These are phyloP conservation scores for Larimichthys crocea DNA, from an alignment of 2,113 vertebrate species.

Conservation along the genomic window DNA sequence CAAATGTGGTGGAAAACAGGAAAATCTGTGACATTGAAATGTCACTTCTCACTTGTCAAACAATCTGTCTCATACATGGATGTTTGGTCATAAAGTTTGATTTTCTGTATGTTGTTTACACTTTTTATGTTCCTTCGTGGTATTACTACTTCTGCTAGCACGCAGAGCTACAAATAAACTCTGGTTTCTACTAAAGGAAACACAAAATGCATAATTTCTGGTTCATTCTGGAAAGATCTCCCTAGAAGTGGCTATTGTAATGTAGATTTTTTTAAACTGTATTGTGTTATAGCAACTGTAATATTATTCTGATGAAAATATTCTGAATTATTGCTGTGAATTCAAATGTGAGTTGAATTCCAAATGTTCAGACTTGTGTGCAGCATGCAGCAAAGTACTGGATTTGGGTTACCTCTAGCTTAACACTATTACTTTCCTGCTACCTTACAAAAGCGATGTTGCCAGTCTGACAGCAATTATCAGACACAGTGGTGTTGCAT, in stretches of 20 bases:
- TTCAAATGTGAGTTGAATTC: background rate
- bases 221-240: background rate
- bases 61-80: background rate
- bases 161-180: background rate
- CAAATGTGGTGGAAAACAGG: background rate
- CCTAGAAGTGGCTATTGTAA: background rate
- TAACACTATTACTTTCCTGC: slow-evolving; percentile 30
- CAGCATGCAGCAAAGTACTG: background rate
- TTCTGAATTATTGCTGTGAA: background rate
- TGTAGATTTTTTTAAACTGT: background rate
- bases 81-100: background rate
- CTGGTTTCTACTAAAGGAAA: background rate
- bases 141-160: background rate
- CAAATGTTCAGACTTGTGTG: background rate
- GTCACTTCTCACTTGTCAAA: background rate
- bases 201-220: background rate
- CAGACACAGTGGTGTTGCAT: slow-evolving; percentile 57
- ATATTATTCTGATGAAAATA: background rate
- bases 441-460: slow-evolving; percentile 44
- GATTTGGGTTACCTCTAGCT: slow-evolving; percentile 4
- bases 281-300: background rate
- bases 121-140: background rate
- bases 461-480: slow-evolving; percentile 70
- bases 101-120: background rate
- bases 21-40: background rate